A percentile compares a stretch with the other conserved stretches of the same genome.
Conservation (phyloP, 2,888 invertebrate genomes). For the Cheiracanthium punctorium region DNA sequence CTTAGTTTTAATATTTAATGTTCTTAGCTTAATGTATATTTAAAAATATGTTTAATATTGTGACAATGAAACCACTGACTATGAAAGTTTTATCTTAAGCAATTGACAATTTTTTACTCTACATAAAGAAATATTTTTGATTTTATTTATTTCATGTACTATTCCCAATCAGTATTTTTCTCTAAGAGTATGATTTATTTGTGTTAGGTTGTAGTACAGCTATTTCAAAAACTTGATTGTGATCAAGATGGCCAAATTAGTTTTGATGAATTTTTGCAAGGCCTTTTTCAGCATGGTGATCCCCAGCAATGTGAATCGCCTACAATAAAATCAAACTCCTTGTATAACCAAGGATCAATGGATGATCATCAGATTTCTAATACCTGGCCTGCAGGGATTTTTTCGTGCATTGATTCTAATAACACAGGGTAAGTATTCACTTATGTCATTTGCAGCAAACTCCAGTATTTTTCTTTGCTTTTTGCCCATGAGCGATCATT, state of each 20-base stretch:
- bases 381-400: conserved; percentile 73
- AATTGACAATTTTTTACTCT: no score
- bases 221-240: conserved; percentile 82
- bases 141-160: no score
- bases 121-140: no score
- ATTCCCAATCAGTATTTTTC: no score
- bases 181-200: no score
- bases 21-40: no score
- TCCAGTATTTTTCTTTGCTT: background rate
- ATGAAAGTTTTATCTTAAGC: no score
- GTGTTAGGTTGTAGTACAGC: conserved; percentile 79
- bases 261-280: conserved; percentile 81
- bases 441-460: background rate
- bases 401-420: conserved; percentile 75
- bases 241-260: conserved; percentile 82
- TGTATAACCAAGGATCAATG: conserved; percentile 50
- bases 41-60: no score
- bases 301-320: conserved; percentile 70
- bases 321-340: conserved; percentile 32
- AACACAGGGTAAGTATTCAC: conserved; percentile 75
- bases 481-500: background rate
- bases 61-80: no score
- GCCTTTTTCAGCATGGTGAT: conserved; percentile 80
- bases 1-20: no score
- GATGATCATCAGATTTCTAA: conserved; percentile 65